phyloP scores from a whole-genome alignment of 2,888 invertebrate genomes.

The Drosophila barbarae region DNA sequence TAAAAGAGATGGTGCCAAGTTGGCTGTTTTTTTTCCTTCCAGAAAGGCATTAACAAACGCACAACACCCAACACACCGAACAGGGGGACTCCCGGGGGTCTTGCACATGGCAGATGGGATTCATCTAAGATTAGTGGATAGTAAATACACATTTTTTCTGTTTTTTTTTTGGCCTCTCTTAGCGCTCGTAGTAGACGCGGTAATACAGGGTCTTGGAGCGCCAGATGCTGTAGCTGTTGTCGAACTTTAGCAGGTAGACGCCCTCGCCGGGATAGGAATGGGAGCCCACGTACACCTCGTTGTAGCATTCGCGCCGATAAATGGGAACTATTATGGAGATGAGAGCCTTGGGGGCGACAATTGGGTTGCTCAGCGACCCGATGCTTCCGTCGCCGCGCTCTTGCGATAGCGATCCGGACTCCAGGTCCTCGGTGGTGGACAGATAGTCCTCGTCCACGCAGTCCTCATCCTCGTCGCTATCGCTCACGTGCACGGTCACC shows the following conservation, averaged over 20 bases:
- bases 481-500: slow-evolving; percentile 94
- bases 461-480: slow-evolving; percentile 90
- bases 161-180: slow-evolving; percentile 47
- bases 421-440: slow-evolving; percentile 82
- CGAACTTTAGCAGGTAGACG: slow-evolving; percentile 98
- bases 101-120: slow-evolving; percentile 27
- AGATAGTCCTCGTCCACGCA: slow-evolving; percentile 80
- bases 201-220: slow-evolving; percentile 99
- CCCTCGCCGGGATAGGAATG: slow-evolving; percentile 98
- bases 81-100: slow-evolving; percentile 6
- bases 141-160: slow-evolving; percentile 8
- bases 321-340: slow-evolving; percentile 94
- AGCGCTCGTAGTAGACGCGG: slow-evolving; percentile 97
- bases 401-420: slow-evolving; percentile 81
- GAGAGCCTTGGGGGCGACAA: slow-evolving; percentile 66
- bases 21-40: not conserved
- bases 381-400: slow-evolving; percentile 56
- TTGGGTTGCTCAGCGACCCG: slow-evolving; percentile 45
- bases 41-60: slow-evolving; percentile 8
- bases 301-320: slow-evolving; percentile 97
- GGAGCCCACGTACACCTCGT: slow-evolving; percentile 98
- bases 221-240: slow-evolving; percentile 99
- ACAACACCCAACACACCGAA: slow-evolving; percentile 14
- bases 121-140: slow-evolving; percentile 22
- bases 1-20: slow-evolving; percentile 3